These are phyloP conservation scores for Otis tarda DNA, from an alignment of 2,113 vertebrate species.

Conservation along the genomic window DNA sequence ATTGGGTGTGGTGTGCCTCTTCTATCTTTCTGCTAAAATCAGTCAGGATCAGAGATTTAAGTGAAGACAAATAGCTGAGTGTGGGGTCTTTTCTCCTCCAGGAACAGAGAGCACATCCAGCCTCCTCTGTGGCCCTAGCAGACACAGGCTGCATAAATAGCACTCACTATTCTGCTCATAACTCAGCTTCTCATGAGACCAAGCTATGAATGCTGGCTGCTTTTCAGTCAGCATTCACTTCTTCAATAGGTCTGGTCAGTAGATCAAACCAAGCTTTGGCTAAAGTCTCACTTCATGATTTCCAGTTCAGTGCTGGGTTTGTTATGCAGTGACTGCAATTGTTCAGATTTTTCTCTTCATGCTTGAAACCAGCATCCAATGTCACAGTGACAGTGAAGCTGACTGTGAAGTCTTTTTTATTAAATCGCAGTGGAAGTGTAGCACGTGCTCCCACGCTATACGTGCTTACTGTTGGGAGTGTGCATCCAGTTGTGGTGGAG, in stretches of 20 bases:
- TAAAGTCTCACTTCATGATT: not conserved
- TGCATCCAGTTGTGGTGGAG: not conserved
- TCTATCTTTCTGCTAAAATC: slow-evolving; percentile 52
- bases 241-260: not conserved
- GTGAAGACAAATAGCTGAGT: not conserved
- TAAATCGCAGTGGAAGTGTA: not conserved
- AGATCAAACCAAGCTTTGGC: not conserved
- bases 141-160: not conserved
- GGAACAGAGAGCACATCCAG: not conserved
- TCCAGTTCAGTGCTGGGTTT: not conserved
- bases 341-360: not conserved
- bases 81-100: not conserved
- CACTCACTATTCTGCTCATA: not conserved
- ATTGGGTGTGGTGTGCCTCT: not conserved
- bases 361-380: not conserved
- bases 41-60: not conserved
- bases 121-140: not conserved
- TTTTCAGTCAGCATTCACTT: not conserved
- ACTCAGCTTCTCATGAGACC: not conserved
- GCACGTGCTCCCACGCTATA: not conserved
- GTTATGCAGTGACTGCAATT: not conserved
- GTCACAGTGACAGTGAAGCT: not conserved
- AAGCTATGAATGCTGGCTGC: not conserved
- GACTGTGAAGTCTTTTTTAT: not conserved
- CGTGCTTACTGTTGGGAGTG: not conserved